Evolutionary conservation across 2,888 invertebrate species (phyloP).

Genomic region (Callyntrura guangdongensis): DNA sequence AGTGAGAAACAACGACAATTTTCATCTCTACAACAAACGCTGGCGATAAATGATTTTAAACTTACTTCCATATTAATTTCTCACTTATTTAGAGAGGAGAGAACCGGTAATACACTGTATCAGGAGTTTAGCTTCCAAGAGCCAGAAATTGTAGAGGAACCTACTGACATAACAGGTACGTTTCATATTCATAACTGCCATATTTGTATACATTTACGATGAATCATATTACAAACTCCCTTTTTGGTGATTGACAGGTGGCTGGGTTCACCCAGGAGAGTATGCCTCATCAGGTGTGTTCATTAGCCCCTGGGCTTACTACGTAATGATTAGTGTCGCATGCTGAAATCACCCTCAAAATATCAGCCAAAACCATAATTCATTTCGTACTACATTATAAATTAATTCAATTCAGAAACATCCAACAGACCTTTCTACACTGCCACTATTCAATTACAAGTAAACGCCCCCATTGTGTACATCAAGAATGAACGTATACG

Average conservation of each 20-base stretch:
- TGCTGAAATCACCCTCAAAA: too few relatives aligned
- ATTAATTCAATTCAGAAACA: too few relatives aligned
- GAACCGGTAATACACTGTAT: conserved; percentile 96
- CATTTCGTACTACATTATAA: too few relatives aligned
- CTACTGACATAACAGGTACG: conserved; percentile 95
- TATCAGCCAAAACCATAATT: too few relatives aligned
- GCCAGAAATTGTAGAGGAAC: conserved; percentile 93
- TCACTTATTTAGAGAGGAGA: conserved; percentile 90
- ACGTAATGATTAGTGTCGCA: neutral
- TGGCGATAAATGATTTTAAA: neutral
- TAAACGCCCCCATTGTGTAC: neutral
- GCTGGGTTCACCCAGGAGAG: conserved; percentile 99
- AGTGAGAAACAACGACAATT: conserved; percentile 75
- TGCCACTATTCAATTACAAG: neutral
- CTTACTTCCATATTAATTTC: neutral
- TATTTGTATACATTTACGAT: too few relatives aligned
- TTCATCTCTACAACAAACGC: neutral
- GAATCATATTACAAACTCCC: neutral
- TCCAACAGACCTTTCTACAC: neutral
- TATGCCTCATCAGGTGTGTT: conserved; percentile 97
- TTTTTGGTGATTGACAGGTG: conserved; percentile 88
- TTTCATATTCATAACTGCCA: too few relatives aligned
- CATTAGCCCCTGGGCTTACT: neutral
- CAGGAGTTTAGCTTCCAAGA: conserved; percentile 98
- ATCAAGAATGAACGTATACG: neutral